Evolutionary conservation across 2,113 vertebrate species (phyloP), one percentile per base, ranked within the genome.

Genomic region (Syrmaticus mikado): DNA sequence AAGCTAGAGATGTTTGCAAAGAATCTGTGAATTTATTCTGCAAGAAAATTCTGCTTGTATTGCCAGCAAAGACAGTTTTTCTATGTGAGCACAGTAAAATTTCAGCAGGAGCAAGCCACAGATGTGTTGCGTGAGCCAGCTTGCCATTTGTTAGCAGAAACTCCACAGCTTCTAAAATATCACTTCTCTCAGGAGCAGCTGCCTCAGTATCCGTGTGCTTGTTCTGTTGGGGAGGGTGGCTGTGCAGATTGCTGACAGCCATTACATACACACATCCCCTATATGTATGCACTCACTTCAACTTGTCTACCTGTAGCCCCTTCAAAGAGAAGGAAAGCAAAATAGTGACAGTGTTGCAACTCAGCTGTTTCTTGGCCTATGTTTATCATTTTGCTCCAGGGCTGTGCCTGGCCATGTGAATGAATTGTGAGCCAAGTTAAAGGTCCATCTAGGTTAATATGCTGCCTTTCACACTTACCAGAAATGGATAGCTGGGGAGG

Each of bases 1-100:
- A 88, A 95, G 53, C 61, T 72, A 70, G 85, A 85, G 64, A 67
- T 95, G 87, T 81, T 96, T 97, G 48, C 34, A 88, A 88, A 88
- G 91, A 94, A 66, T 73, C 80, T 85, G 28, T 76, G 50, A 82
- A 89, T 93, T 78, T 85, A 75, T 89, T 94, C 58, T 90, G 66
- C 41, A 94, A 81, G 85, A 78, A 93, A 94, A 62, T 65, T 65
- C 65, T 89, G 75, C 82, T 94, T 46, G 85, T 95, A 30, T 68
- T 89, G 58, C 2, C 1, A 89, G 73, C 70, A 81, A 62, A 68
- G 72, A 57, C 65, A 79, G 53, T 72, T 87, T 92, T 74, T 74
- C 67, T 36, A 1, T 79, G 80, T 72, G 67, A 77, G 36, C n/a
- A 46, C 38, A 78, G 89, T 55, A 64, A 62, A 79, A 46, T 93